A percentile compares a stretch with the other conserved stretches of the same genome.
These are phyloP conservation scores for Caiman crocodilus DNA, from an alignment of 2,797 vertebrate genomes.

Conservation along the genomic window DNA sequence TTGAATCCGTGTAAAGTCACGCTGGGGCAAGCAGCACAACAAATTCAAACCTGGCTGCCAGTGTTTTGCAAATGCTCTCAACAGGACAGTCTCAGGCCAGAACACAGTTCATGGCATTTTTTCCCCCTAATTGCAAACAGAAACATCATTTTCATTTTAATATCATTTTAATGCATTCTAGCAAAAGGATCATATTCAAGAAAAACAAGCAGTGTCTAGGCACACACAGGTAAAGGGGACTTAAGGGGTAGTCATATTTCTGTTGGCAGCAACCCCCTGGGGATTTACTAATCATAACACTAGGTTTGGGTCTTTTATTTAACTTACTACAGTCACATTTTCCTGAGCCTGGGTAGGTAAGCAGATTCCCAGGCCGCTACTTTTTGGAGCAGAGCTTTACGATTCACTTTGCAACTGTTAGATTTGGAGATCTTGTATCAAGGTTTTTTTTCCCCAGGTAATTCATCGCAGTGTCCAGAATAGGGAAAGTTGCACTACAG, in stretches of 20 bases:
- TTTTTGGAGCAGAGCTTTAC: background rate
- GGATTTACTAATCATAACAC: background rate
- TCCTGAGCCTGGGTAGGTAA: background rate
- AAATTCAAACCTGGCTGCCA: background rate
- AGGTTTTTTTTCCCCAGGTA: background rate
- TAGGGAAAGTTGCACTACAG: background rate
- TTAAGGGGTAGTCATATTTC: background rate
- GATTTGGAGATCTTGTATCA: background rate
- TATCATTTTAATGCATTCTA: background rate
- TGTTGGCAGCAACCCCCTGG: background rate
- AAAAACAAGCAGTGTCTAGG: background rate
- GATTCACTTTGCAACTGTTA: background rate
- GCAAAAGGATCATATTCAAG: background rate
- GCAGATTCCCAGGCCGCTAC: background rate
- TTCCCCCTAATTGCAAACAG: background rate
- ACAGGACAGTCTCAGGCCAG: constrained; percentile 36
- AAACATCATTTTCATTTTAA: background rate
- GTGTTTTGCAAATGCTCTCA: constrained; percentile 4
- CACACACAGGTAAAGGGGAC: background rate
- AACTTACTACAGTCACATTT: background rate
- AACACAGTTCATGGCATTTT: background rate
- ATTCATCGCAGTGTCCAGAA: background rate
- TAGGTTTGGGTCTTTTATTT: background rate
- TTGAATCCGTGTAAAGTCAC: background rate
- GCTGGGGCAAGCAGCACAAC: background rate